Percentiles rank a stretch among this genome's conserved stretches.
Evolutionary conservation across 2,888 invertebrate species (phyloP).

Genomic region (Tryphoninae sp.): DNA sequence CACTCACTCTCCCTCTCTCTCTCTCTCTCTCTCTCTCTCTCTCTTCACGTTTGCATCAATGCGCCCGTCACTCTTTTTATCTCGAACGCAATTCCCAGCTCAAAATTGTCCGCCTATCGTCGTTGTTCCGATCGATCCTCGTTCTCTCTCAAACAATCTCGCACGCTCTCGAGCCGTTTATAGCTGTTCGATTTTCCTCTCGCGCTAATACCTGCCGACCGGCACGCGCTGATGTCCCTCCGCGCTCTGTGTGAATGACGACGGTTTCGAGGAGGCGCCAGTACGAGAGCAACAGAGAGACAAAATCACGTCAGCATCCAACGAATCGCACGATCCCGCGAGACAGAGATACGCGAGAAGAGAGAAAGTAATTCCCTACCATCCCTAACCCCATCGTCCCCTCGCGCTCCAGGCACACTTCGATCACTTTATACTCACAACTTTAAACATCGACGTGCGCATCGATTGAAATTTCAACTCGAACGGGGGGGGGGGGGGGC

Average conservation of each 20-base stretch:
- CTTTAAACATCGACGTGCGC: neutral
- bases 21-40: conserved; percentile 11
- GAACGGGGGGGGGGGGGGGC: too few relatives aligned
- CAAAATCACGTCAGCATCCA: conserved; percentile 43
- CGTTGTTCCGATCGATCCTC: conserved; percentile 46
- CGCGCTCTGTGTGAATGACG: conserved; percentile 39
- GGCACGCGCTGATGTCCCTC: conserved; percentile 34
- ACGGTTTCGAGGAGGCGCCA: conserved; percentile 20
- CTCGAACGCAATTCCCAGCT: conserved; percentile 61
- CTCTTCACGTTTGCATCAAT: conserved; percentile 47
- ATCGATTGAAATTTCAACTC: conserved; percentile 41
- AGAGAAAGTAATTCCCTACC: too few relatives aligned
- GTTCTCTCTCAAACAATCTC: conserved; percentile 6
- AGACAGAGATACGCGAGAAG: neutral
- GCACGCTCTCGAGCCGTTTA: conserved; percentile 10
- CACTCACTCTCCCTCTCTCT: conserved; percentile 7
- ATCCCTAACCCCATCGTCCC: too few relatives aligned
- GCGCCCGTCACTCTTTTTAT: conserved; percentile 63
- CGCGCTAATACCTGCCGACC: conserved; percentile 26
- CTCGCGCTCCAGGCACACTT: too few relatives aligned
- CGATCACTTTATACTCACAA: neutral
- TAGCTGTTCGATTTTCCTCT: conserved; percentile 21
- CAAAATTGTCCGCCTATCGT: conserved; percentile 64
- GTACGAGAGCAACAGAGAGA: conserved; percentile 11
- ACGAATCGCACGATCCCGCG: conserved; percentile 16